phyloP scores from a whole-genome alignment of 1,140 invertebrate genomes.

The Tetramorium parvispinum region DNA sequence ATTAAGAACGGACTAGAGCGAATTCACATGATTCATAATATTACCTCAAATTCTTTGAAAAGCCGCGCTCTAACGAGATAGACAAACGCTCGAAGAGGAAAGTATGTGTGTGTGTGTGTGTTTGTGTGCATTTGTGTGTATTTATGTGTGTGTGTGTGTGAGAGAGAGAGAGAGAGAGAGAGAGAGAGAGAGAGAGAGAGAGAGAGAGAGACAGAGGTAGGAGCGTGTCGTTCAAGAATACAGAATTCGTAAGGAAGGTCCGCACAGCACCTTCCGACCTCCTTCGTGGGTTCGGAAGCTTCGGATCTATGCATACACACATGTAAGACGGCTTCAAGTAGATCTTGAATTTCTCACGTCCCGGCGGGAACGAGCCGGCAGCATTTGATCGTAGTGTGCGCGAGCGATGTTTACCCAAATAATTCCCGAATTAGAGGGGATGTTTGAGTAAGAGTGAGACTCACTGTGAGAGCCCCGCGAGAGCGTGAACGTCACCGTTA shows the following conservation, averaged over 20 bases:
- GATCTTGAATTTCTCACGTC: constrained; percentile 65
- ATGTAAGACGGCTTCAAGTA: constrained; percentile 24
- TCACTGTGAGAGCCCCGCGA: constrained; percentile 46
- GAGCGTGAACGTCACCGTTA: constrained; percentile 15
- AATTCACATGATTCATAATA: constrained; percentile 28
- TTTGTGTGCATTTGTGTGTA: too few species aligned
- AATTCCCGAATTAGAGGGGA: constrained; percentile 70
- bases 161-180: too few species aligned
- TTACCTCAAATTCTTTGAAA: constrained; percentile 48
- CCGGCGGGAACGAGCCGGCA: constrained; percentile 53
- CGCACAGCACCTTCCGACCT: constrained; percentile 4
- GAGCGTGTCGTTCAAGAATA: constrained; percentile 24
- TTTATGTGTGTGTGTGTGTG: too few species aligned
- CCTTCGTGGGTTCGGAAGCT: constrained; percentile 34
- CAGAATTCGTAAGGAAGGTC: constrained; percentile 50
- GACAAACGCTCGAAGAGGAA: constrained; percentile 2
- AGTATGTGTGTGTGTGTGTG: too few species aligned
- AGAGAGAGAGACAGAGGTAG: background rate
- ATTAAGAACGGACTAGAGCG: constrained; percentile 4
- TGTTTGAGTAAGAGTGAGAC: constrained; percentile 67
- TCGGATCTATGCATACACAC: constrained; percentile 43
- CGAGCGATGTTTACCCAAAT: constrained; percentile 69
- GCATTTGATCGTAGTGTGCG: constrained; percentile 49
- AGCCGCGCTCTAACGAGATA: constrained; percentile 36
- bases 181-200: background rate